phyloP scores from a whole-genome alignment of 2,113 vertebrate genomes.

The Planiliza haematocheilus region DNA sequence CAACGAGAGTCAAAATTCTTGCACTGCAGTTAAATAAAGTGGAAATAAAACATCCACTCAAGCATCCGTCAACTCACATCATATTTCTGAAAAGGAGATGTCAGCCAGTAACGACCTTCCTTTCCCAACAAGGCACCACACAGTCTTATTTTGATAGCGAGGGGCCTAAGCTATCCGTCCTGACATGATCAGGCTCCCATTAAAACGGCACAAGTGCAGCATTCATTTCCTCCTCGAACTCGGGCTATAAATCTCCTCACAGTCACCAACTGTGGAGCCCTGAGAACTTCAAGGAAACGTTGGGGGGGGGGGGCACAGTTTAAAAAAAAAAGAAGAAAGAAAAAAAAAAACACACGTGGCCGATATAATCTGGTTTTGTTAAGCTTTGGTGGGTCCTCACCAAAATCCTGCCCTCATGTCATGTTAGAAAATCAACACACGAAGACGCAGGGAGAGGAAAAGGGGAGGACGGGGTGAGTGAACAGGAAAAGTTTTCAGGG shows the following conservation, averaged over 20 bases:
- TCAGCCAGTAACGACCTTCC: constrained; percentile 37
- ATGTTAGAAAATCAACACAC: constrained; percentile 55
- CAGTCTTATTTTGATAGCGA: constrained; percentile 57
- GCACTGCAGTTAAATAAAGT: too few relatives aligned
- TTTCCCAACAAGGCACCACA: constrained; percentile 39
- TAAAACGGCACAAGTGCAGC: constrained; percentile 73
- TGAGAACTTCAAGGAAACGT: constrained; percentile 55
- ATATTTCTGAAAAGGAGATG: constrained; percentile 31
- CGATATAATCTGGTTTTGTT: constrained; percentile 65
- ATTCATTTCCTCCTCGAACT: constrained; percentile 75
- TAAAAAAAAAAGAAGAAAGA: too few relatives aligned
- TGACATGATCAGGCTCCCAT: constrained; percentile 70
- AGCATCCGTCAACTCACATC: constrained; percentile 38
- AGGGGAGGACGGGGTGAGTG: constrained; percentile 15
- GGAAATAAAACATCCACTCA: constrained; percentile 10
- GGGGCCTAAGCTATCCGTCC: constrained; percentile 35
- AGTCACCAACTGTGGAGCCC: constrained; percentile 61
- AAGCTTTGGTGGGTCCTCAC: constrained; percentile 62
- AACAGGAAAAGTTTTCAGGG: constrained; percentile 52
- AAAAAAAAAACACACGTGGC: constrained; percentile 66
- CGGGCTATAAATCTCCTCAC: constrained; percentile 72
- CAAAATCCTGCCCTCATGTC: constrained; percentile 52
- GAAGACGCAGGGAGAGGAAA: constrained; percentile 20
- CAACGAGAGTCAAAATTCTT: too few relatives aligned
- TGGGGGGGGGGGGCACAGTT: constrained; percentile 60